Percentiles rank a stretch among this genome's conserved stretches.
These are phyloP conservation scores for Agrotis ipsilon DNA, from an alignment of 2,888 invertebrate species.

Conservation along the genomic window DNA sequence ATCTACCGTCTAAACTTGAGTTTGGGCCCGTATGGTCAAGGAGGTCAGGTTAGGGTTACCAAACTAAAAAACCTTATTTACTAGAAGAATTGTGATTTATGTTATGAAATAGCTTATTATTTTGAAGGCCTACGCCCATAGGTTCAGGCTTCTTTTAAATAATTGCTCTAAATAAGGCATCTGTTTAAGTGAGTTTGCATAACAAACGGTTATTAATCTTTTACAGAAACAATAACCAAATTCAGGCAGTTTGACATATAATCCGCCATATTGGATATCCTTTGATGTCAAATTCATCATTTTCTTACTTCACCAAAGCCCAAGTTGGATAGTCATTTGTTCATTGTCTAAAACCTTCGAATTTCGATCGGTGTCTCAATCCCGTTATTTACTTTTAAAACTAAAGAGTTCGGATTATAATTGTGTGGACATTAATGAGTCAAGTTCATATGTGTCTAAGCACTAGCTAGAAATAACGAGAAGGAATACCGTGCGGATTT, in stretches of 20 bases:
- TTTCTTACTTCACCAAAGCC: no score
- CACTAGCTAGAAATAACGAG: not conserved
- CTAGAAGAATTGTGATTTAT: not conserved
- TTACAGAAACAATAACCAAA: not conserved
- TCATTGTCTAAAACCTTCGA: not conserved
- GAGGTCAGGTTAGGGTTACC: conserved; percentile 33
- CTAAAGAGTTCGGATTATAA: not conserved
- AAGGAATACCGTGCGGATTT: no score
- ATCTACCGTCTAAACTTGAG: conserved; percentile 19
- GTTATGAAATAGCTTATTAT: not conserved
- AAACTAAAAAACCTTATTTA: conserved; percentile 24
- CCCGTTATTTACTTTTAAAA: not conserved
- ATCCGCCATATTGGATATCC: not conserved
- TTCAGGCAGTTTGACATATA: not conserved
- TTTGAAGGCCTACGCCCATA: conserved; percentile 15
- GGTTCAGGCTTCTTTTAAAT: not conserved
- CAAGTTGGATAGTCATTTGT: not conserved
- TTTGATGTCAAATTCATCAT: conserved; percentile 10
- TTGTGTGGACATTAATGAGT: not conserved
- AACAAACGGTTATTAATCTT: not conserved
- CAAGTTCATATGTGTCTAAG: no score
- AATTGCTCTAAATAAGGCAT: conserved; percentile 18
- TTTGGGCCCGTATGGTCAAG: conserved; percentile 2
- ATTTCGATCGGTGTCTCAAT: not conserved
- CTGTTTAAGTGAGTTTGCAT: not conserved